Conservation (phyloP, 2,797 vertebrate species). For the Mus caroli region DNA sequence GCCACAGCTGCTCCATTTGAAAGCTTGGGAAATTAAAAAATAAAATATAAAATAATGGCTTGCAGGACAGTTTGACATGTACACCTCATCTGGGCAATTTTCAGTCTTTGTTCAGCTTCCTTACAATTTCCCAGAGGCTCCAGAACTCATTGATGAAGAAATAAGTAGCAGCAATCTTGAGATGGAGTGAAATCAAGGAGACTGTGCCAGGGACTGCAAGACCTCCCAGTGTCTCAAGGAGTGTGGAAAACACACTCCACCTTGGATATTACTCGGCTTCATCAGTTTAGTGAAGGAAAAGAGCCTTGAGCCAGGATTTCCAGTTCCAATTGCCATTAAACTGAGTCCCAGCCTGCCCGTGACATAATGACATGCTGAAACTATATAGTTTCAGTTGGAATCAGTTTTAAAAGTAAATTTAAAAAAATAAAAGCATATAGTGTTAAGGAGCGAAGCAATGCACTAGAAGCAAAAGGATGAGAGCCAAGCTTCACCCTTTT, state of each 20-base stretch:
- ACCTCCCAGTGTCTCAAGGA: background rate
- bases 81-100: constrained; percentile 54
- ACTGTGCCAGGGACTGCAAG: background rate
- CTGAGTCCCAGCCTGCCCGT: background rate
- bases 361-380: background rate
- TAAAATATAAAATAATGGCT: constrained; percentile 46
- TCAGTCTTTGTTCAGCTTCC: constrained; percentile 63
- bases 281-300: background rate
- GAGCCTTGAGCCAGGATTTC: background rate
- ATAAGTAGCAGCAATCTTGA: constrained; percentile 48
- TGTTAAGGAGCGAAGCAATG: background rate
- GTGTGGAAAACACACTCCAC: background rate
- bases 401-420: background rate
- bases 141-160: background rate
- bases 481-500: background rate
- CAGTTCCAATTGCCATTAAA: background rate
- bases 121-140: constrained; percentile 43
- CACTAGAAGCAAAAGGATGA: background rate
- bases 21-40: constrained; percentile 57
- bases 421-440: background rate
- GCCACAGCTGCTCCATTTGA: constrained; percentile 22
- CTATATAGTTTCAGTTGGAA: background rate
- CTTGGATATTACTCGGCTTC: background rate
- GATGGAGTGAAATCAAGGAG: constrained; percentile 22
- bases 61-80: constrained; percentile 47